These are phyloP conservation scores for Pomatostomus ruficeps DNA, from an alignment of 2,113 vertebrate genomes.

Conservation along the genomic window DNA sequence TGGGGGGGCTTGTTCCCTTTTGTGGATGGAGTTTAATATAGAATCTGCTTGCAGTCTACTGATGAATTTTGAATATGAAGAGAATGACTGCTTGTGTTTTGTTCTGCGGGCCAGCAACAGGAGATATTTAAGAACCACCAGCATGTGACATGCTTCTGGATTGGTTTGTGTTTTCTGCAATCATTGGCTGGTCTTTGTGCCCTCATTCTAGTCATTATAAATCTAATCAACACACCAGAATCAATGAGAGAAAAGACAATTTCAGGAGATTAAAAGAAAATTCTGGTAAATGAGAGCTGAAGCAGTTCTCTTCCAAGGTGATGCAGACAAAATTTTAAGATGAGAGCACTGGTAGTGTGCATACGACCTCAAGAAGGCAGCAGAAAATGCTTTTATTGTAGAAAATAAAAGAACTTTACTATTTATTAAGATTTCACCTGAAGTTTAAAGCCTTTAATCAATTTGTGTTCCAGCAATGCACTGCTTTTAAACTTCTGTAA, in stretches of 20 bases:
- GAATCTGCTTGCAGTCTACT: not conserved
- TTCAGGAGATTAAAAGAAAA: not conserved
- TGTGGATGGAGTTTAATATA: not conserved
- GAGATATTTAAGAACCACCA: not conserved
- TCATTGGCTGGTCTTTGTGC: not conserved
- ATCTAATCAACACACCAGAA: not conserved
- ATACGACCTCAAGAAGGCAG: not conserved
- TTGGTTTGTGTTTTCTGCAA: not conserved
- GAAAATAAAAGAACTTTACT: not conserved
- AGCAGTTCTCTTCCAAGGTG: not conserved
- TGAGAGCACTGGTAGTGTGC: not conserved
- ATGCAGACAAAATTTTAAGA: not conserved
- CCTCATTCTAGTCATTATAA: not conserved
- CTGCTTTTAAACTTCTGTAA: not conserved
- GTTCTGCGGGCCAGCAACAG: not conserved
- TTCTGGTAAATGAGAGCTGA: not conserved
- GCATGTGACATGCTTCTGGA: not conserved
- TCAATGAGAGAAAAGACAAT: not conserved
- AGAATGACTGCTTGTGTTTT: not conserved
- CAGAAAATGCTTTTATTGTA: not conserved
- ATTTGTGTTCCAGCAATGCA: not conserved
- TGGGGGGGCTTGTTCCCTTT: not conserved
- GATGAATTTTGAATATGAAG: not conserved
- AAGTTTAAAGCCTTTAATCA: not conserved
- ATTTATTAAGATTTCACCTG: not conserved